Evolutionary conservation across 2,888 invertebrate species (phyloP).

Genomic region (Ophion ventricosus): DNA sequence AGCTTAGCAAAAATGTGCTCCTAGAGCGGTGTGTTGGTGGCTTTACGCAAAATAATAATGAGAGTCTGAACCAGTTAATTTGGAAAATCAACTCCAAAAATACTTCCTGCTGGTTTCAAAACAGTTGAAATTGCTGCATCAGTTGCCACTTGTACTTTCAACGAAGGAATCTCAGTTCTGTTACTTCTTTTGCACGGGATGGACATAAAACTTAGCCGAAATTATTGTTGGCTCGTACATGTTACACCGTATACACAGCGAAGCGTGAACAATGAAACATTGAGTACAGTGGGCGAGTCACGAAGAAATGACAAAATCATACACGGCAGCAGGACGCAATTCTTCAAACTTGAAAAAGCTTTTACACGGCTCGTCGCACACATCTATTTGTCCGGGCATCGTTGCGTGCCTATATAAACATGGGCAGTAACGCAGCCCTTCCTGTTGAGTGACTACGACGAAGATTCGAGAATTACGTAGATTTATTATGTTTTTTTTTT

Average conservation of each 20-base stretch:
- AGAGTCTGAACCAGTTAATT: no score
- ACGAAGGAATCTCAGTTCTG: no score
- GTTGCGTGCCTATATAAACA: slow-evolving; percentile 2
- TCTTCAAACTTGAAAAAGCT: background rate
- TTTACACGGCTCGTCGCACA: slow-evolving; percentile 1
- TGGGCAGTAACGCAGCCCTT: background rate
- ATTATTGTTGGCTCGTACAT: no score
- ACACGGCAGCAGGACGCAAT: background rate
- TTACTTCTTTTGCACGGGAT: no score
- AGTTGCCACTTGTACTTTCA: no score
- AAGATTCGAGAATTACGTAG: slow-evolving; percentile 1
- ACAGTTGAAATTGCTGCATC: no score
- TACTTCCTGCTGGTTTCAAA: no score
- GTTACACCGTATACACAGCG: background rate
- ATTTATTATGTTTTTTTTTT: background rate
- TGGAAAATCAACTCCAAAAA: no score
- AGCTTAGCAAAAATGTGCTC: no score
- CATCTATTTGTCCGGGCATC: slow-evolving; percentile 7
- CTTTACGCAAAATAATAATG: no score
- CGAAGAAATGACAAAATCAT: background rate
- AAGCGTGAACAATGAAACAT: background rate
- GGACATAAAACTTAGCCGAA: no score
- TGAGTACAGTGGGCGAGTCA: background rate
- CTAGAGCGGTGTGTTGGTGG: no score
- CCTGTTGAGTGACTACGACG: background rate